Evolutionary conservation across 1,140 invertebrate genomes (phyloP).

Genomic region (Schlechtendalia chinensis): DNA sequence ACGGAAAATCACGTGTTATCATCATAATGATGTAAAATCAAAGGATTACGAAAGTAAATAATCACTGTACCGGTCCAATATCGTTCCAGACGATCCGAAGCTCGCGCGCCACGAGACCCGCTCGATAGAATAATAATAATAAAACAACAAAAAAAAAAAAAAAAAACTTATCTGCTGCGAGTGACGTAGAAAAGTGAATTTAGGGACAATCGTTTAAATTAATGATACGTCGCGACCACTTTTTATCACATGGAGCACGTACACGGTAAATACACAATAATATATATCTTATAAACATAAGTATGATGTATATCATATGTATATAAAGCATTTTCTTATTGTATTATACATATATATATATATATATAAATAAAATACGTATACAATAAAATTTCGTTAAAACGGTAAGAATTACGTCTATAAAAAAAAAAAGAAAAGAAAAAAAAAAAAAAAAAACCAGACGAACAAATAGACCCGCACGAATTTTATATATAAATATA

Average conservation of each 20-base stretch:
- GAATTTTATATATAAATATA: too few relatives aligned
- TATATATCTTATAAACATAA: not conserved
- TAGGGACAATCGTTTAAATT: not conserved
- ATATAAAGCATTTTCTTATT: constrained; percentile 4
- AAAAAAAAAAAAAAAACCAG: too few relatives aligned
- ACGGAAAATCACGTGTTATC: not conserved
- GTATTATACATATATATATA: not conserved
- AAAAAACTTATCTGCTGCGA: constrained; percentile 27
- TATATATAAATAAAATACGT: not conserved
- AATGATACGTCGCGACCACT: not conserved
- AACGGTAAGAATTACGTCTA: constrained; percentile 30
- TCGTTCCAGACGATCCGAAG: constrained; percentile 28
- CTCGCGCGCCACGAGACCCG: not conserved
- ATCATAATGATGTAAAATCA: not conserved
- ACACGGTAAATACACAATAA: not conserved
- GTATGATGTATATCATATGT: not conserved
- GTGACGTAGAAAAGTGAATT: constrained; percentile 24
- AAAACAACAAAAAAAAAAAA: too few relatives aligned
- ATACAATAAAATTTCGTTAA: constrained; percentile 22
- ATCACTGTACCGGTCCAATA: constrained; percentile 28
- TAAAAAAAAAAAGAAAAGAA: constrained; percentile 2
- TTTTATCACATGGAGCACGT: constrained; percentile 23
- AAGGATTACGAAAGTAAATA: not conserved
- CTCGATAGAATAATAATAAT: constrained; percentile 24
- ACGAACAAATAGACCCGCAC: not conserved